Evolutionary conservation across 1,140 invertebrate genomes (phyloP).

Genomic region (Pachypsylla venusta): DNA sequence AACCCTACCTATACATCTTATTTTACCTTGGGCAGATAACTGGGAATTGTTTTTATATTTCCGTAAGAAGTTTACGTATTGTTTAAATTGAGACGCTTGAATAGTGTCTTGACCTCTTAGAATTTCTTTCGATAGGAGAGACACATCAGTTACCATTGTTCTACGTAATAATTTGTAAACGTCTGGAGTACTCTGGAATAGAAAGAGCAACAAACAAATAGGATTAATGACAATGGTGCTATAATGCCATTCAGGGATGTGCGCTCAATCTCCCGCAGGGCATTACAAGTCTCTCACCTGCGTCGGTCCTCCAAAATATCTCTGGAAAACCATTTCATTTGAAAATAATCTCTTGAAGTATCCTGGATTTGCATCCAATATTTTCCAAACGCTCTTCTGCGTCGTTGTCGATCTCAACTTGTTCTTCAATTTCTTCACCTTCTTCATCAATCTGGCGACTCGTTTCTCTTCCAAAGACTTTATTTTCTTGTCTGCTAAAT

Average conservation of each 20-base stretch:
- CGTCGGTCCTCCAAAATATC: too few species aligned
- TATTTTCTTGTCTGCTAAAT: not conserved
- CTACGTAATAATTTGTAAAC: too few species aligned
- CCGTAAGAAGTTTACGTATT: not conserved
- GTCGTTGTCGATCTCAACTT: not conserved
- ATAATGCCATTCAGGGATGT: too few species aligned
- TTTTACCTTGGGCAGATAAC: not conserved
- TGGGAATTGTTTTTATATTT: not conserved
- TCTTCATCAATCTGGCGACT: not conserved
- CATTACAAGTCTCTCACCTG: too few species aligned
- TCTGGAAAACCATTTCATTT: too few species aligned
- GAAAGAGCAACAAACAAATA: too few species aligned
- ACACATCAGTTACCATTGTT: not conserved
- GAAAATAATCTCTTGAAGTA: too few species aligned
- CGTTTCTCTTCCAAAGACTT: constrained; percentile 2
- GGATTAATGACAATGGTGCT: too few species aligned
- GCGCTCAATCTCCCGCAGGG: too few species aligned
- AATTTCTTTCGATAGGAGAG: not conserved
- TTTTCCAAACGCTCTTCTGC: not conserved
- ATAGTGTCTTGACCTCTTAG: not conserved
- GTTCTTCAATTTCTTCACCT: not conserved
- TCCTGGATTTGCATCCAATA: too few species aligned
- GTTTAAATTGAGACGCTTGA: not conserved
- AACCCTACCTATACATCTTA: too few species aligned
- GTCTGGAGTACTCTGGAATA: too few species aligned